Evolutionary conservation across 2,888 invertebrate genomes (phyloP), one percentile per base, ranked within the genome.

Genomic region (Ochropleura leucogaster): DNA sequence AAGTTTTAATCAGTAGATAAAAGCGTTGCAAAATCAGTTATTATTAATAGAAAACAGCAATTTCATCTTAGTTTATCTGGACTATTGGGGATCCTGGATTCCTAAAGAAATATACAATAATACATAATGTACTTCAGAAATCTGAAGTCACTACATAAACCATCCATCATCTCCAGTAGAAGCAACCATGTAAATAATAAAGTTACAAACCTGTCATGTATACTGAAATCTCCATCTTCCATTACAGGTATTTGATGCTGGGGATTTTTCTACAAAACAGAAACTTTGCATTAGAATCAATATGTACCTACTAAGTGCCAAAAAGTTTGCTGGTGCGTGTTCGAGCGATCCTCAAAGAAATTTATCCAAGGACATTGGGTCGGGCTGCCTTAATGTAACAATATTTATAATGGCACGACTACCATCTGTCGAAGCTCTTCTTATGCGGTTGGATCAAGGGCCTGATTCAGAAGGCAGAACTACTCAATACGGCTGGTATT

Each of bases 211-310:
- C 94, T 94, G 79, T 94, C 94, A 64, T 94, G 91, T 79, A 95
- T 68, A 92, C 93, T 88, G 64, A 97, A 94, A 70, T 97, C 97
- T 10, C 80, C 77, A 7, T 78, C 77, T 73, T 78, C 77, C 51
- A 78, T 12, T 44, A 80, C 18, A 57, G 77, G 77, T 42, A 78
- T 1, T 6, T 80, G 63, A 42, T 78, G 80, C 6, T 63, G 51
- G 9, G 77, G 77, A 57, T 78, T 78, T 78, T 80, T 78, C 80
- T 80, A 66, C 0, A 72, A 79, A 49, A 63, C 18, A 63, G n/a
- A 44, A 44, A 4, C 4, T 5, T 10, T 16, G 3, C 20, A 30
- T 20, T n/a, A n/a, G 7, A 57, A 57, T 30, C 20, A 14, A 55
- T 55, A 20, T 55, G 55, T 12, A 53, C 1, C n/a, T 10, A 10